Evolutionary conservation across 2,113 vertebrate species (phyloP), one percentile per base, ranked within the genome.

Genomic region (Apistogramma diplotaenia): DNA sequence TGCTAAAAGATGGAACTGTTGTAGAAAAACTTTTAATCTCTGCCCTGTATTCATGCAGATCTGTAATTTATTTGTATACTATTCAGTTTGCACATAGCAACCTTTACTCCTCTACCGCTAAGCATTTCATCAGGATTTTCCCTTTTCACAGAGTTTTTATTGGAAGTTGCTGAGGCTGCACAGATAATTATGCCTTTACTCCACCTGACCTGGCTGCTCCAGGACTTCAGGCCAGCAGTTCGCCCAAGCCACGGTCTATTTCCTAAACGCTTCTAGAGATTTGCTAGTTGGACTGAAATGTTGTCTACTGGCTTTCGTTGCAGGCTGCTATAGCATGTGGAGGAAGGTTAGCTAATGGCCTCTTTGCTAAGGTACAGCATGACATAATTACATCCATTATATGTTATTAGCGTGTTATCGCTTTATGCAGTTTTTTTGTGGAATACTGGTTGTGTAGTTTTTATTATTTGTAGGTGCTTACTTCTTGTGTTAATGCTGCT

Each of bases 231-330:
- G 81, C 33, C 72, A 46, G 40, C 70, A 62, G 76, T 71, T 62
- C 65, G 75, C 70, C 54, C 12, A 7, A 74, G 81, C 76, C 85
- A 86, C 37, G 77, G 74, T 85, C 82, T 79, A 67, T 83, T 89
- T 88, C 75, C 65, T 67, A 72, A 76, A 58, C 5, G 16, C 85
- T 86, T 79, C 60, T 23, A 87, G 75, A 82, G 83, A 83, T 89
- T 89, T 92, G 76, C 77, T 81, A 82, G 54, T 72, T 85, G 80
- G 31, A 31, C 54, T 35, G 62, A 83, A 51, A 65, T 62, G 56
- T 59, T 29, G 70, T 79, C 70, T 21, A 37, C 51, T 81, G 70
- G 60, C 77, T 81, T 82, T 85, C 49, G 73, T 76, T 74, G 58
- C 78, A 53, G 77, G n/a, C 86, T 83, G 46, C 62, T 35, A 67